Evolutionary conservation across 2,888 invertebrate genomes (phyloP).

Genomic region (Polymixis lichenea): DNA sequence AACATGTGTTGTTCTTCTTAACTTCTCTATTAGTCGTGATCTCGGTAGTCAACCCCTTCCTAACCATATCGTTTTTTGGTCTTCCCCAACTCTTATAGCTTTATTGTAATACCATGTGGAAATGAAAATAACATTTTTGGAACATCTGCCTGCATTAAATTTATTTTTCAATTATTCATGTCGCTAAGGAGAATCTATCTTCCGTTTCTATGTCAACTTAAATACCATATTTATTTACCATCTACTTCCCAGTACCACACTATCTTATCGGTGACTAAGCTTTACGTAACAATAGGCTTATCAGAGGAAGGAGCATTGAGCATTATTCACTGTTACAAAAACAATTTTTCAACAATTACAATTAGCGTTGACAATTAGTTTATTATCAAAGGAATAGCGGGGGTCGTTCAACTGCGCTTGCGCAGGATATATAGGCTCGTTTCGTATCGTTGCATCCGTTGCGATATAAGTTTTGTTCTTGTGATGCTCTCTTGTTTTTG

Average conservation of each 20-base stretch:
- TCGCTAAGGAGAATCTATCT: constrained; percentile 11
- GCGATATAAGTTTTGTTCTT: constrained; percentile 73
- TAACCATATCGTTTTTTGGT: no score
- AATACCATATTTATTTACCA: constrained; percentile 25
- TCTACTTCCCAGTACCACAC: constrained; percentile 29
- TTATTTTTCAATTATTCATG: neutral
- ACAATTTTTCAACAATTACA: constrained; percentile 63
- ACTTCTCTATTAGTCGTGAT: no score
- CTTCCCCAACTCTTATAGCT: no score
- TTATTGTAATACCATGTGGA: no score
- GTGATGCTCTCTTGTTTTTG: constrained; percentile 53
- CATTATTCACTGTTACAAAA: constrained; percentile 54
- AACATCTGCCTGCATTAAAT: no score
- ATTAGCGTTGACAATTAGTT: constrained; percentile 74
- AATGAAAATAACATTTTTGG: no score
- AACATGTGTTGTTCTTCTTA: no score
- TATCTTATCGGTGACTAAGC: constrained; percentile 57
- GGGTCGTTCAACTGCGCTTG: constrained; percentile 76
- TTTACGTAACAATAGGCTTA: constrained; percentile 50
- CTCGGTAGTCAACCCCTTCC: no score
- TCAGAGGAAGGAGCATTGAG: constrained; percentile 55
- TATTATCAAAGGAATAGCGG: constrained; percentile 72
- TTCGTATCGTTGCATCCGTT: constrained; percentile 81
- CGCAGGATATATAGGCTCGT: constrained; percentile 81
- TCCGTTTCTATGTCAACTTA: constrained; percentile 12